phyloP scores from a whole-genome alignment of 2,113 vertebrate species.

The Heloderma charlesbogerti region DNA sequence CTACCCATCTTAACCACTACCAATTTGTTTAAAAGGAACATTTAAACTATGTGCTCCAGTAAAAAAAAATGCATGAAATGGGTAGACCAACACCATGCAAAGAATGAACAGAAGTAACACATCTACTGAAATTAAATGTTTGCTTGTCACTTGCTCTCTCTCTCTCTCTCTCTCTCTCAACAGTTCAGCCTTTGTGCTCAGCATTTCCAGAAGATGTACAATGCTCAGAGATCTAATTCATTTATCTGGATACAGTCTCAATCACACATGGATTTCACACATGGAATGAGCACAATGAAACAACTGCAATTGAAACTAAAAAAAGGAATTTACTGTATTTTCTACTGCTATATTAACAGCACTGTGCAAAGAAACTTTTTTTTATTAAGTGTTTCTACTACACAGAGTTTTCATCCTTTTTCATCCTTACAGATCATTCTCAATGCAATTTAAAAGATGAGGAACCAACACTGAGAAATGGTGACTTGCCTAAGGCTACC shows the following conservation, averaged over 20 bases:
- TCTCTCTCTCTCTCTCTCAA: not conserved
- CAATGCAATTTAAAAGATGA: conserved; percentile 9
- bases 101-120: not conserved
- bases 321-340: not conserved
- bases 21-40: not conserved
- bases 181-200: not conserved
- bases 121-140: not conserved
- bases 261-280: not conserved
- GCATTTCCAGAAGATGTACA: not conserved
- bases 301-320: not conserved
- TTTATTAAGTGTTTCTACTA: not conserved
- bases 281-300: not conserved
- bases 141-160: not conserved
- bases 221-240: conserved; percentile 14
- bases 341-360: not conserved
- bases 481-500: not conserved
- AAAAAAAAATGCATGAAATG: not conserved
- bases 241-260: not conserved
- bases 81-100: not conserved
- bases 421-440: not conserved
- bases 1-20: not conserved
- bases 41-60: not conserved
- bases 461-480: conserved; percentile 9
- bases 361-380: not conserved
- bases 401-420: not conserved